phyloP scores from a whole-genome alignment of 2,888 invertebrate species.

The Zaprionus bogoriensis region DNA sequence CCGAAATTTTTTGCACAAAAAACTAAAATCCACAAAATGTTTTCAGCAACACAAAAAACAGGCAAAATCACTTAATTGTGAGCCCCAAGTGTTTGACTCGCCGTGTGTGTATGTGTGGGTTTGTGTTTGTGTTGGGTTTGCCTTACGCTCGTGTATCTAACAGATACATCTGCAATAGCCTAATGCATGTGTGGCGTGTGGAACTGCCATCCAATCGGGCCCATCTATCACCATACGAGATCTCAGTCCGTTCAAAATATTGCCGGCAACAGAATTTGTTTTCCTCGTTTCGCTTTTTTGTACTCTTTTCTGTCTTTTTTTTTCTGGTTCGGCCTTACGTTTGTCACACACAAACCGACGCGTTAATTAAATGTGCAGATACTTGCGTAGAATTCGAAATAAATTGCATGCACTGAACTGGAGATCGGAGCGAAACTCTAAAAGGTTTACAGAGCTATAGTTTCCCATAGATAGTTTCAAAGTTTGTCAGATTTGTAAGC shows the following conservation, averaged over 20 bases:
- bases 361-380: slow-evolving; percentile 71
- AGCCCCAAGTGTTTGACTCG: slow-evolving; percentile 45
- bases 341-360: slow-evolving; percentile 50
- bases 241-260: slow-evolving; percentile 39
- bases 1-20: slow-evolving; percentile 52
- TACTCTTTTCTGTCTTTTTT: slow-evolving; percentile 13
- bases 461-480: background rate
- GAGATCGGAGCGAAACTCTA: background rate
- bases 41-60: slow-evolving; percentile 66
- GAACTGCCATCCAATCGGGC: slow-evolving; percentile 41
- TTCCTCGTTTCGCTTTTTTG: slow-evolving; percentile 13
- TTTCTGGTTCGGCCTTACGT: slow-evolving; percentile 32
- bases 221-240: slow-evolving; percentile 50
- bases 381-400: slow-evolving; percentile 40
- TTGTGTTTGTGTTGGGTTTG: slow-evolving; percentile 17
- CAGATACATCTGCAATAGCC: slow-evolving; percentile 56
- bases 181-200: slow-evolving; percentile 65
- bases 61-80: slow-evolving; percentile 73
- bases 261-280: slow-evolving; percentile 22
- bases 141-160: slow-evolving; percentile 42
- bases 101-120: slow-evolving; percentile 9
- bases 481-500: background rate
- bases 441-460: too few relatives aligned
- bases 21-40: slow-evolving; percentile 62
- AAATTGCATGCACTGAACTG: background rate